These are phyloP conservation scores for Campopleginae sp. DNA, from an alignment of 2,888 invertebrate species.

Conservation along the genomic window DNA sequence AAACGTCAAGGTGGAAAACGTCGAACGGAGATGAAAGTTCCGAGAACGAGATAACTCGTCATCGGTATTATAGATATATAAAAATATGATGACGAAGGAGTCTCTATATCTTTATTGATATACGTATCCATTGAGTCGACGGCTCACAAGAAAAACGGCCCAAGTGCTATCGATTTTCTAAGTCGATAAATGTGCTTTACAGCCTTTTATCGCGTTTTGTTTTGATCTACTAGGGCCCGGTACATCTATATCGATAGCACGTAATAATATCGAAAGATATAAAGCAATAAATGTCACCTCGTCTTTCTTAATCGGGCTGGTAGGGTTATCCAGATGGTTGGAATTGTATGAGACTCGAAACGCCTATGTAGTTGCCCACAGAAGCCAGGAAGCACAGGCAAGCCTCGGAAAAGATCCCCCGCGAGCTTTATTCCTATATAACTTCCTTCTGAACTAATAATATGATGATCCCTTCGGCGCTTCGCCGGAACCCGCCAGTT, in stretches of 20 bases:
- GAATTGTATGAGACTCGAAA: constrained; percentile 32
- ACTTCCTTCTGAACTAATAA: constrained; percentile 65
- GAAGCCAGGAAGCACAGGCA: constrained; percentile 47
- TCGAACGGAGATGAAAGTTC: constrained; percentile 67
- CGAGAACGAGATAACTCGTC: constrained; percentile 61
- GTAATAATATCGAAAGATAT: constrained; percentile 64
- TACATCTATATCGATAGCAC: background rate
- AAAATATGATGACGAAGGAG: constrained; percentile 36
- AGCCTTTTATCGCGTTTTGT: background rate
- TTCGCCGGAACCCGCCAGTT: constrained; percentile 35
- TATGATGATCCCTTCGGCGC: constrained; percentile 63
- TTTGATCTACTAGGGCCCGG: background rate
- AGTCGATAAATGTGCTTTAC: background rate
- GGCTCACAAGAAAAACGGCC: constrained; percentile 11
- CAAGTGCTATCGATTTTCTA: background rate
- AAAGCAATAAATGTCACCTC: constrained; percentile 66
- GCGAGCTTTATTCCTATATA: constrained; percentile 62
- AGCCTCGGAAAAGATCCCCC: constrained; percentile 53
- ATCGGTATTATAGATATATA: constrained; percentile 30
- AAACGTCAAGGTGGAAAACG: constrained; percentile 55
- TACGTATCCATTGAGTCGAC: background rate
- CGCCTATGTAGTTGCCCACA: background rate
- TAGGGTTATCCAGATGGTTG: constrained; percentile 54
- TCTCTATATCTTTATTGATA: constrained; percentile 10
- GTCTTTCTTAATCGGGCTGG: constrained; percentile 60